A percentile compares a stretch with the other conserved stretches of the same genome.
These are phyloP conservation scores for Triplophysa yarkandensis DNA, from an alignment of 2,797 vertebrate genomes.

Conservation along the genomic window DNA sequence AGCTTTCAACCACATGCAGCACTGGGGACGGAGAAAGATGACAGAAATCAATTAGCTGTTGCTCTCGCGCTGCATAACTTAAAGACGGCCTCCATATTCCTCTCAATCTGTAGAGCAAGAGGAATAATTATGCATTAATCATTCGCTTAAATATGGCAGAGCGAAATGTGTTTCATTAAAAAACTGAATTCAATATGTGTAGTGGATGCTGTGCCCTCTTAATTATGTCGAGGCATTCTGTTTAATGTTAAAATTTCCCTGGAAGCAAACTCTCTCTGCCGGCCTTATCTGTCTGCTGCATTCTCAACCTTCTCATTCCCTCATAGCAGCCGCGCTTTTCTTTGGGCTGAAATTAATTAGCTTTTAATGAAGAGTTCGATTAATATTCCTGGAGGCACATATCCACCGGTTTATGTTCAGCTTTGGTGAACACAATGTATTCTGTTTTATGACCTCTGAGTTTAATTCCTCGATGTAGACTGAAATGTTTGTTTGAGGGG, in stretches of 20 bases:
- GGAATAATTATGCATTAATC: constrained; percentile 37
- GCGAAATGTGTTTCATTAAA: constrained; percentile 37
- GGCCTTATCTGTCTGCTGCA: constrained; percentile 18
- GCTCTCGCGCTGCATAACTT: constrained; percentile 31
- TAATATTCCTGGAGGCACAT: constrained; percentile 60
- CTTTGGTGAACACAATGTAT: constrained; percentile 12
- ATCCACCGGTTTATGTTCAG: constrained; percentile 45
- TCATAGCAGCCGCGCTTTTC: constrained; percentile 52
- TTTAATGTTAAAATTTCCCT: constrained; percentile 33
- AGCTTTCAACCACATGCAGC: background rate
- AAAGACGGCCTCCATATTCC: constrained; percentile 25
- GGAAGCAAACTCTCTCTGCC: background rate
- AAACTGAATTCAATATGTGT: constrained; percentile 3
- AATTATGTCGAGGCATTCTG: constrained; percentile 34
- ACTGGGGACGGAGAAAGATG: background rate
- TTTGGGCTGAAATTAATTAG: constrained; percentile 63
- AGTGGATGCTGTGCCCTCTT: constrained; percentile 34
- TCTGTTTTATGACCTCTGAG: background rate
- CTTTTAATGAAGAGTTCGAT: constrained; percentile 58
- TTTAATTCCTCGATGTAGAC: background rate
- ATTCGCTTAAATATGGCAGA: constrained; percentile 32
- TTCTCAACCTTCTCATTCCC: constrained; percentile 47
- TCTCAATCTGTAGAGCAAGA: constrained; percentile 29
- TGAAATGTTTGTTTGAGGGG: constrained; percentile 6
- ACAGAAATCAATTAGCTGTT: constrained; percentile 34